Base-by-base conservation (phyloP, 1,140 invertebrate genomes). In the Reticulitermes speratus region DNA sequence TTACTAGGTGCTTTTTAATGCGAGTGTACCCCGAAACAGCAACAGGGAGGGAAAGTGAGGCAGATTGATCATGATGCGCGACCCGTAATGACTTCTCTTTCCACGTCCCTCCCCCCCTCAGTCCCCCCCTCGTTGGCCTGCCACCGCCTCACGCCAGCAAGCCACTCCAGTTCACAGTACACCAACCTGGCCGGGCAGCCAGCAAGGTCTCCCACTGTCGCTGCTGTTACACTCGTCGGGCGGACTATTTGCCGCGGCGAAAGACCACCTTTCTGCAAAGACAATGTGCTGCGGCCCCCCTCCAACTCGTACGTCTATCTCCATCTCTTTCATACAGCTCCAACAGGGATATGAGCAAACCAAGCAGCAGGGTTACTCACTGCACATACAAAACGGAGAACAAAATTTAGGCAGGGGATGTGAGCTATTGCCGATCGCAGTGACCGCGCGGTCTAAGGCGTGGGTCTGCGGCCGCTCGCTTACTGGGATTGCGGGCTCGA, bases 41-140 rank as follows among this genome's bases (percentile, higher is more conserved):
- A 84, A 84, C 83, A 84, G 83, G 83, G 83, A 84, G 83, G 65
- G 65, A 75, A 75, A 75, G 65, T 8, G 65, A 75, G n/a, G 65
- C 65, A 55, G 52, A 48, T 75, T 85, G 84, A 85, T 85, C 84
- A 83, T 52, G 52, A 85, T 85, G 84, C 84, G 84, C 52, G 84
- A 85, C 52, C 84, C 65, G 84, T 85, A 85, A 85, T 85, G 84
- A 85, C 84, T 83, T 83, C 84, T 85, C 45, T 48, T 45, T 23
- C 84, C 45, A 38, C 45, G 16, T 30, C 84, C 55, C 38, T 8
- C 44, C 30, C 44, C 30, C 21, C 84, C 84, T 11, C 45, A 82
- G 14, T 44, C 44, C 84, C 30, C 9, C 45, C 9, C 14, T 38
- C 38, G 5, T 8, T 59, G 3, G 55, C 1, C 59, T 65, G 59